A percentile compares a stretch with the other conserved stretches of the same genome.
Evolutionary conservation across 2,113 vertebrate genomes (phyloP).

Genomic region (Lophius piscatorius): DNA sequence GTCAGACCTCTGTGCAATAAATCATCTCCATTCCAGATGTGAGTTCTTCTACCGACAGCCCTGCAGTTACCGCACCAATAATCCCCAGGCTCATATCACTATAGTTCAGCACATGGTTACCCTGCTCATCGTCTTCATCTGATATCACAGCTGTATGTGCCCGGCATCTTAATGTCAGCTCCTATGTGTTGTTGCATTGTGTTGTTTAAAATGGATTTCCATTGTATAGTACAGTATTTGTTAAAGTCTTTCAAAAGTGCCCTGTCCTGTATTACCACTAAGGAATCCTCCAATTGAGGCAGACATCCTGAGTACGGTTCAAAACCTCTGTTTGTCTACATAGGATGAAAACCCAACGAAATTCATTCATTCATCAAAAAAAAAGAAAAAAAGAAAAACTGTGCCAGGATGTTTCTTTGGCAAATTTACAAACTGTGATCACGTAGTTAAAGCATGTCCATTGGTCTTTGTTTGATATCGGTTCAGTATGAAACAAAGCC

Average conservation of each 20-base stretch:
- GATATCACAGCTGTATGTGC: slow-evolving; percentile 58
- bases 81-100: slow-evolving; percentile 53
- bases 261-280: slow-evolving; percentile 17
- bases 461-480: too few species aligned
- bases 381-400: too few species aligned
- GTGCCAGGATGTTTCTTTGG: too few species aligned
- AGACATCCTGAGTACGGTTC: slow-evolving; percentile 2
- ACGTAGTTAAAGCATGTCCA: too few species aligned
- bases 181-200: slow-evolving; percentile 32
- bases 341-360: neutral
- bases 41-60: too few species aligned
- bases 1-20: neutral
- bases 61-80: slow-evolving; percentile 46
- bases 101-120: slow-evolving; percentile 39
- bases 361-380: too few species aligned
- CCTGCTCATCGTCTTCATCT: slow-evolving; percentile 51
- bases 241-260: too few species aligned
- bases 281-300: slow-evolving; percentile 35
- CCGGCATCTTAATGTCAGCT: slow-evolving; percentile 46
- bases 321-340: too few species aligned
- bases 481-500: too few species aligned
- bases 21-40: slow-evolving; percentile 48
- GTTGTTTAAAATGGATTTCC: slow-evolving; percentile 60
- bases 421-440: too few species aligned
- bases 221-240: slow-evolving; percentile 8